Conservation (phyloP, 2,888 invertebrate genomes). For the Phaedon cochleariae region DNA sequence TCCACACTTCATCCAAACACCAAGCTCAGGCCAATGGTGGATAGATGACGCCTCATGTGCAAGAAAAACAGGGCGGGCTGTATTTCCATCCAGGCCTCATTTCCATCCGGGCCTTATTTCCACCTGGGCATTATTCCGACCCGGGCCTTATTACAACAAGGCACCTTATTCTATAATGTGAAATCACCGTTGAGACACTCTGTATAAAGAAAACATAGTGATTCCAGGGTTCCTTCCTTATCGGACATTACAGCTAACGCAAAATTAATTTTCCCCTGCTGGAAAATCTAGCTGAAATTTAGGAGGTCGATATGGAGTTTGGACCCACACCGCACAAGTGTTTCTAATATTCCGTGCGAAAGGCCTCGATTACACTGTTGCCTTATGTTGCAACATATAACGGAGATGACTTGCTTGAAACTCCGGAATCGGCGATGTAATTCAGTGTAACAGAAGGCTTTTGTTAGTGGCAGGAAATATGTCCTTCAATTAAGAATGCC, state of each 20-base stretch:
- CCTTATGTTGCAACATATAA: not conserved
- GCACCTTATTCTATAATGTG: no score
- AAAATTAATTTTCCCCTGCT: not conserved
- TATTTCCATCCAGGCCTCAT: no score
- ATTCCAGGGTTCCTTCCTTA: not conserved
- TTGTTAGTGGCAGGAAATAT: not conserved
- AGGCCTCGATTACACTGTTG: not conserved
- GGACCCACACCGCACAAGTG: not conserved
- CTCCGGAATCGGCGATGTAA: not conserved
- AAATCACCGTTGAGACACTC: not conserved
- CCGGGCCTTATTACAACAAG: no score
- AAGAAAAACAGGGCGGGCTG: no score
- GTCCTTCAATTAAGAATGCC: not conserved
- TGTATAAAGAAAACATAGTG: not conserved
- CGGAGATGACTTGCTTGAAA: not conserved
- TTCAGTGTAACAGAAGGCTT: not conserved
- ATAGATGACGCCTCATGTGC: no score
- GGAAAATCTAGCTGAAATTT: not conserved
- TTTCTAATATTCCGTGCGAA: not conserved
- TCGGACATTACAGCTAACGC: not conserved
- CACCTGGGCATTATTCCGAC: no score
- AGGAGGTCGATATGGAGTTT: not conserved
- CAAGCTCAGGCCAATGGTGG: no score
- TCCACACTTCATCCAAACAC: no score
- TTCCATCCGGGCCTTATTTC: no score